Percentiles rank a stretch among this genome's conserved stretches.
These are phyloP conservation scores for Presbytis comata DNA, from an alignment of 2,797 vertebrate species.

Conservation along the genomic window DNA sequence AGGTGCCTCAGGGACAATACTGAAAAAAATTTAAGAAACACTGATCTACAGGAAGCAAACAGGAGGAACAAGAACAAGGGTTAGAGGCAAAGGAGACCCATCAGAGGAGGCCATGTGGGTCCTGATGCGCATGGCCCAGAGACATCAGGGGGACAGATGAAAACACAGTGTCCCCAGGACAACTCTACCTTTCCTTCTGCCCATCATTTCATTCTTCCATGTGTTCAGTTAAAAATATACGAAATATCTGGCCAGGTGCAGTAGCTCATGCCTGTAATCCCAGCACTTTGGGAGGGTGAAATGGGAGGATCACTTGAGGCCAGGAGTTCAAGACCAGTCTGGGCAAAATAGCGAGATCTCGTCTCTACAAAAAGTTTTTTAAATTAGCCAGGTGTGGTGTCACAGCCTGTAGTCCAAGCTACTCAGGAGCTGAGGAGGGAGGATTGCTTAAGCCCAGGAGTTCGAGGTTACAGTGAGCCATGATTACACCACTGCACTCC, in stretches of 20 bases:
- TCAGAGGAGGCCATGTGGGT: neutral
- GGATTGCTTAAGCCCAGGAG: neutral
- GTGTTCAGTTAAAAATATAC: neutral
- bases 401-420: neutral
- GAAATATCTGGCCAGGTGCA: neutral
- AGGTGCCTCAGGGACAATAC: no score
- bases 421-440: neutral
- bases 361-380: neutral
- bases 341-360: neutral
- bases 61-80: neutral
- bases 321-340: neutral
- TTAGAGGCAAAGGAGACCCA: neutral
- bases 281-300: neutral
- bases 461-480: neutral
- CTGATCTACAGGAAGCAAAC: neutral
- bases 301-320: neutral
- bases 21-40: neutral
- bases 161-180: neutral
- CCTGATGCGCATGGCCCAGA: no score
- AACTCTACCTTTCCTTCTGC: neutral
- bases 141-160: accelerated
- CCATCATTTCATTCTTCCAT: neutral
- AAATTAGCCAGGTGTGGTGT: neutral
- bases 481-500: neutral
- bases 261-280: neutral